phyloP scores from a whole-genome alignment of 2,113 vertebrate species.

The Oryzias woworae region DNA sequence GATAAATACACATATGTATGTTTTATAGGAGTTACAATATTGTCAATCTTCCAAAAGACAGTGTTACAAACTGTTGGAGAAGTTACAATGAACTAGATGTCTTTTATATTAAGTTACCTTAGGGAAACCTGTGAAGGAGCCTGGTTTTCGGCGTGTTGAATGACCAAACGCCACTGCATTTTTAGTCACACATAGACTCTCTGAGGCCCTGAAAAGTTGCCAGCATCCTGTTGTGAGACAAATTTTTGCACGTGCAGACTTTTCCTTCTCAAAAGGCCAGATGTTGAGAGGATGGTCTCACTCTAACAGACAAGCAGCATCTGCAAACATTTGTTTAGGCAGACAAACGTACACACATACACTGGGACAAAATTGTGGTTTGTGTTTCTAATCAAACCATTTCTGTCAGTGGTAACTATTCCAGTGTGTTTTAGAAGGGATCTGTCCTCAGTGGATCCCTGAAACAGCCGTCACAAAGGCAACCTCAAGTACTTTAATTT shows the following conservation, averaged over 20 bases:
- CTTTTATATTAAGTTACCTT: too few species aligned
- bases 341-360: not conserved
- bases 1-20: not conserved
- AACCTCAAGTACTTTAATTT: too few species aligned
- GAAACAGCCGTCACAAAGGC: too few species aligned
- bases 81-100: too few species aligned
- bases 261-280: constrained; percentile 58
- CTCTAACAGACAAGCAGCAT: constrained; percentile 15
- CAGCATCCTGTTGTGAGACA: constrained; percentile 65
- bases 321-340: constrained; percentile 5
- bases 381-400: constrained; percentile 1
- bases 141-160: constrained; percentile 32
- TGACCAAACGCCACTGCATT: constrained; percentile 30
- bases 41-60: too few species aligned
- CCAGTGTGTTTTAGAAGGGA: too few species aligned
- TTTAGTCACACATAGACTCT: constrained; percentile 28
- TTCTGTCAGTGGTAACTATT: constrained; percentile 15
- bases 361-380: not conserved
- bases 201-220: constrained; percentile 19
- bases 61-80: too few species aligned
- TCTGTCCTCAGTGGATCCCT: too few species aligned
- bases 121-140: constrained; percentile 28
- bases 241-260: constrained; percentile 65
- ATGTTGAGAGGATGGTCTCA: constrained; percentile 40
- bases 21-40: too few species aligned